A percentile compares a stretch with the other conserved stretches of the same genome.
Evolutionary conservation across 1,140 invertebrate species (phyloP).

Genomic region (Thalassaphorura encarpata): DNA sequence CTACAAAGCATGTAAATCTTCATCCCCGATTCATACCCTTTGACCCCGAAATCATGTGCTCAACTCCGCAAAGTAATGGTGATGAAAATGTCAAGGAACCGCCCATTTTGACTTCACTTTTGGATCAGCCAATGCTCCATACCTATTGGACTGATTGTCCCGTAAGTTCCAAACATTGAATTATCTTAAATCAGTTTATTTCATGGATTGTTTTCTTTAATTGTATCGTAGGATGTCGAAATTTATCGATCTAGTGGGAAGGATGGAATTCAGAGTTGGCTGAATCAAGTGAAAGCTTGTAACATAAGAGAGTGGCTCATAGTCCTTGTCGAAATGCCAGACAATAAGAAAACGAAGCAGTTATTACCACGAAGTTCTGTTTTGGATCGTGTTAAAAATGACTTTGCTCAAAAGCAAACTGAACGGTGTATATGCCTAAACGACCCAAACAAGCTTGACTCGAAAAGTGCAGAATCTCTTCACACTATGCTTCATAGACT

Average conservation of each 20-base stretch:
- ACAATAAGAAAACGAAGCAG: conserved; percentile 84
- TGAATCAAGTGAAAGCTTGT: conserved; percentile 59
- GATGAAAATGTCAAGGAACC: conserved; percentile 1
- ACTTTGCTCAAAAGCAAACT: conserved; percentile 83
- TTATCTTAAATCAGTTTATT: neutral
- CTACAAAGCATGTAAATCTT: conserved; percentile 69
- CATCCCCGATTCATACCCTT: conserved; percentile 77
- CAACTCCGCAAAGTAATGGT: conserved; percentile 41
- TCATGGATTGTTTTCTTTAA: conserved; percentile 4
- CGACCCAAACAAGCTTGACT: conserved; percentile 80
- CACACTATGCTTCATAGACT: conserved; percentile 68
- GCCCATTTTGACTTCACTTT: conserved; percentile 36
- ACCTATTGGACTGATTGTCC: conserved; percentile 90
- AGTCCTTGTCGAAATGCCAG: conserved; percentile 81
- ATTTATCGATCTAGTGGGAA: conserved; percentile 70
- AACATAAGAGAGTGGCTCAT: conserved; percentile 88
- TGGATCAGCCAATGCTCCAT: conserved; percentile 79
- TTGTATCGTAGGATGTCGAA: conserved; percentile 66
- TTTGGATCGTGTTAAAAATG: conserved; percentile 83
- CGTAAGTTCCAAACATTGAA: conserved; percentile 45
- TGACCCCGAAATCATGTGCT: conserved; percentile 35
- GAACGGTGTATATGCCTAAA: conserved; percentile 78
- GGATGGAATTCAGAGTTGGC: conserved; percentile 82
- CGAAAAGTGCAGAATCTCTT: conserved; percentile 80
- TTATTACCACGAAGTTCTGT: conserved; percentile 83